These are phyloP conservation scores for Hipposideros armiger DNA, from an alignment of 2,113 vertebrate genomes.

Conservation along the genomic window DNA sequence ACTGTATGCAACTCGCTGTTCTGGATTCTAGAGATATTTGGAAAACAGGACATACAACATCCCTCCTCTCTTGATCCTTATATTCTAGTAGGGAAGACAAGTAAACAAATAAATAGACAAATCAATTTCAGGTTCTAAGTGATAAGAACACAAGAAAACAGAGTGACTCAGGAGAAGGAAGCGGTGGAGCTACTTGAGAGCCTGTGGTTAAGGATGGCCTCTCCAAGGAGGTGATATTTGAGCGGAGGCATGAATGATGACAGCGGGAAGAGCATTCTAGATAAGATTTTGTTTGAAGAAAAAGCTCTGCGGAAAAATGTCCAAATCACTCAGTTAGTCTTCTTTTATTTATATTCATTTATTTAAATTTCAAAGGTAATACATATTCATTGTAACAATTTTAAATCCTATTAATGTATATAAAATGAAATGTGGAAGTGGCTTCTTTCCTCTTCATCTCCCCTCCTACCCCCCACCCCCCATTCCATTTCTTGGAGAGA, in stretches of 20 bases:
- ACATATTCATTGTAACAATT: conserved; percentile 64
- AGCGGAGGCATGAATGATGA: neutral
- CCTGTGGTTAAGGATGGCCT: neutral
- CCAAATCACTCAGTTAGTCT: conserved; percentile 46
- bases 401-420: conserved; percentile 58
- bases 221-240: neutral
- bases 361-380: conserved; percentile 73
- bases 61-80: neutral
- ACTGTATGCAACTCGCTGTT: neutral
- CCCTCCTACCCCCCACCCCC: neutral
- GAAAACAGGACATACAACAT: neutral
- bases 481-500: neutral
- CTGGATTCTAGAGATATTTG: neutral
- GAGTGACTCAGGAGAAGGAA: neutral
- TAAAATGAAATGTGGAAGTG: conserved; percentile 33
- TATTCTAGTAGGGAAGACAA: neutral
- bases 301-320: conserved; percentile 56
- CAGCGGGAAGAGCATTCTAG: neutral
- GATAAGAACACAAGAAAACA: too few relatives aligned
- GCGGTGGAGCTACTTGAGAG: neutral
- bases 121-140: neutral
- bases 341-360: conserved; percentile 75
- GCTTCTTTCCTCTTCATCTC: neutral
- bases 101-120: neutral
- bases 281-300: conserved; percentile 66